These are phyloP conservation scores for Miichthys miiuy DNA, from an alignment of 2,797 vertebrate species.

Conservation along the genomic window DNA sequence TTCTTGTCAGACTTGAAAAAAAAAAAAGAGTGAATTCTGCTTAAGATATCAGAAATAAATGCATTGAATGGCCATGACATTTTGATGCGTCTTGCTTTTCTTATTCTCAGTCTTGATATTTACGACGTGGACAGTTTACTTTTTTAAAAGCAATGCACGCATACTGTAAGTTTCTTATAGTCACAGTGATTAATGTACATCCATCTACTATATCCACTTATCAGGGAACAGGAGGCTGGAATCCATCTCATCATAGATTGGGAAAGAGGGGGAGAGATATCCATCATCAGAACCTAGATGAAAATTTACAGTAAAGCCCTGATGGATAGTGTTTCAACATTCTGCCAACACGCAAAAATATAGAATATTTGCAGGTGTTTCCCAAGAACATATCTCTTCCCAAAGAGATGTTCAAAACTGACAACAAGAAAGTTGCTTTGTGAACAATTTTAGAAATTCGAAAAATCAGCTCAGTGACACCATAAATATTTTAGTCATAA, in stretches of 20 bases:
- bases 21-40: slow-evolving; percentile 78
- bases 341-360: neutral
- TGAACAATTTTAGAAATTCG: neutral
- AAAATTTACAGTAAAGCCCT: neutral
- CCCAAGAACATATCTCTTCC: neutral
- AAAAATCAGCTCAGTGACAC: neutral
- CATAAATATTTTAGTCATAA: neutral
- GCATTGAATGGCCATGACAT: slow-evolving; percentile 69
- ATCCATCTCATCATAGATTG: neutral
- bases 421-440: slow-evolving; percentile 4
- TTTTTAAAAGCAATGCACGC: neutral
- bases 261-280: neutral
- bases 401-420: neutral
- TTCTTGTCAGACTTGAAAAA: slow-evolving; percentile 83
- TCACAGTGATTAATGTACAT: slow-evolving; percentile 3
- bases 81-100: slow-evolving; percentile 43
- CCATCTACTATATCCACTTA: neutral
- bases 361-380: neutral
- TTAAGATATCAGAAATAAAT: slow-evolving; percentile 86
- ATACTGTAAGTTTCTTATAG: neutral
- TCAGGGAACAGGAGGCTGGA: neutral
- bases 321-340: neutral
- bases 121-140: neutral
- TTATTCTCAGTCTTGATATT: neutral
- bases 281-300: neutral